Evolutionary conservation across 92 coral and sea anemone genomes (phyloP), one percentile per base, ranked within the genome.

Genomic region (Meandrina meandrites): DNA sequence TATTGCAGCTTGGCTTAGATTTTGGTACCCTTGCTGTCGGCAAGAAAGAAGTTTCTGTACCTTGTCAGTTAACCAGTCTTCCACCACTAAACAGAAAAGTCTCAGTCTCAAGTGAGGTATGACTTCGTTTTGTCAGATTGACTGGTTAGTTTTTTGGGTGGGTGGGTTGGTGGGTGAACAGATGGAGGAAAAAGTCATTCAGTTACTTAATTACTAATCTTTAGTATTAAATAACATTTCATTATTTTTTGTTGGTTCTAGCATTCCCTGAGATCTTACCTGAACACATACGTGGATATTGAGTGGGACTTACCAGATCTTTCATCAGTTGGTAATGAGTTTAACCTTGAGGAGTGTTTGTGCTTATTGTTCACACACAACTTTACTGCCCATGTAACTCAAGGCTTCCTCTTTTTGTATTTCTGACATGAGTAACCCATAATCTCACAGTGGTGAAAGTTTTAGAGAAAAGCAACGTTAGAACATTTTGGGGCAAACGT

Each of bases 221-320:
- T 32, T 5, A 76, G 57, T 76, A 8, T 13, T 30, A 7, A 13
- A n/a, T n/a, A n/a, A n/a, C n/a, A n/a, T n/a, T n/a, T n/a, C n/a
- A n/a, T n/a, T n/a, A n/a, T 45, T 54, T 48, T 48, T 8, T 48
- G 30, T 81, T 28, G 13, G 3, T 80, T 36, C 50, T 87, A 82
- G 78, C 90, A 90, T 93, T 88, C 90, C 8, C 66, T 87, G 56
- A 36, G 86, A 82, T 83, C 89, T 69, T 91, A 94, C 68, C 74
- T 86, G 32, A 87, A 62, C 32, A 19, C 32, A 21, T 82, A 85
- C 51, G 79, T 90, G 82, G 99, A 97, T 37, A 75, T 93, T 57
- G 99, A 93, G 66, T 93, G 96, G 98, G 98, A 93, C 45, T 79
- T 97, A n/a, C 98, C 99, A 34, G 98, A 97, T 67, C 88, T 97